Evolutionary conservation across 2,888 invertebrate genomes (phyloP), one percentile per base, ranked within the genome.

Genomic region (Pachliopta kotzebuea): DNA sequence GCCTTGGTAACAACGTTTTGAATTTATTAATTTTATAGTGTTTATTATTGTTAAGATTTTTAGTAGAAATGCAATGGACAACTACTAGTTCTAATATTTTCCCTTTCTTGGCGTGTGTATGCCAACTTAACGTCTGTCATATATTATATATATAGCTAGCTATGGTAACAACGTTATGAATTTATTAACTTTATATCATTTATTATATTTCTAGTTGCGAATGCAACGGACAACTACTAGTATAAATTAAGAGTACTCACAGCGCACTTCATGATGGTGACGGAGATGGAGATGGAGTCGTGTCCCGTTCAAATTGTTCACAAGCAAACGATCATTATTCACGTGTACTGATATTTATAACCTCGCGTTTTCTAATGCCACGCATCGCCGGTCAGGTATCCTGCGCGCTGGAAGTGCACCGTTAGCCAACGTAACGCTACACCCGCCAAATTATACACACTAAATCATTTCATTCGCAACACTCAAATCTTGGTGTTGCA

Each of bases 181-280:
- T n/a, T n/a, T n/a, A n/a, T n/a, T n/a, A n/a, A n/a, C n/a, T n/a
- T n/a, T n/a, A n/a, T n/a, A n/a, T n/a, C n/a, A n/a, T n/a, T n/a
- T n/a, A n/a, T n/a, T n/a, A n/a, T n/a, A n/a, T n/a, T n/a, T n/a
- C n/a, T n/a, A n/a, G n/a, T n/a, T n/a, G n/a, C n/a, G n/a, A n/a
- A n/a, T n/a, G n/a, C n/a, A n/a, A n/a, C n/a, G n/a, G n/a, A n/a
- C n/a, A n/a, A 37, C 4, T 14, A 37, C 14, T 18, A 57, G 11
- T 37, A 37, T 11, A 11, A 11, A 37, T 4, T 4, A 57, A 17
- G 55, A 52, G n/a, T 63, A 82, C 87, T 85, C 72, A 87, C 87
- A 72, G 87, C 86, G 67, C 86, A 87, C 86, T 86, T 87, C 87
- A 87, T 87, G n/a, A n/a, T n/a, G n/a, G n/a, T n/a, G n/a, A n/a